phyloP scores from a whole-genome alignment of 1,140 invertebrate genomes.

The Akabosia matsudoensis region DNA sequence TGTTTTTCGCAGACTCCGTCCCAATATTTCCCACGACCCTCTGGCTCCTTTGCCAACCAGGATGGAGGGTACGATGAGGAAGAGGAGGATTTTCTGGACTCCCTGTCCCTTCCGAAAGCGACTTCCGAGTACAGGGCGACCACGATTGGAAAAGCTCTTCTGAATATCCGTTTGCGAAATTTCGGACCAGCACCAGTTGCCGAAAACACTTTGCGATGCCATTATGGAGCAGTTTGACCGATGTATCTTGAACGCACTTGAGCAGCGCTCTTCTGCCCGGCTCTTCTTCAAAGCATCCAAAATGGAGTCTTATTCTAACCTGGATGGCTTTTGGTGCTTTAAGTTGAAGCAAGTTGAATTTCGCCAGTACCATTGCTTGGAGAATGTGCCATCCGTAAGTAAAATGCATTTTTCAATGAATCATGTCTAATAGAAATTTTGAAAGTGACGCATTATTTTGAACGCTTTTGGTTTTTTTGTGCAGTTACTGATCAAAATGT shows the following conservation, averaged over 20 bases:
- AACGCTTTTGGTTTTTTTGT: no score
- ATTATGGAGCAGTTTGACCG: neutral
- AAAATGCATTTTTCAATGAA: conserved; percentile 6
- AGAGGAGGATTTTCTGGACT: no score
- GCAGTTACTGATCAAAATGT: no score
- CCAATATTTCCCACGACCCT: no score
- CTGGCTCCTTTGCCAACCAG: no score
- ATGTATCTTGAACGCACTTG: neutral
- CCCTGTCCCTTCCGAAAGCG: neutral
- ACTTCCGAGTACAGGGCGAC: neutral
- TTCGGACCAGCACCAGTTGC: no score
- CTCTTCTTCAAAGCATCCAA: neutral
- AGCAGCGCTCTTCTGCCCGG: neutral
- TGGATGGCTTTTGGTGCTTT: neutral
- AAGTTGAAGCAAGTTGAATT: neutral
- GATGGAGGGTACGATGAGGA: no score
- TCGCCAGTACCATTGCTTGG: neutral
- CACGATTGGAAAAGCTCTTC: neutral
- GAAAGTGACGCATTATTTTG: no score
- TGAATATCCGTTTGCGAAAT: no score
- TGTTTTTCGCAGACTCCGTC: no score
- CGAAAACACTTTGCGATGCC: conserved; percentile 1
- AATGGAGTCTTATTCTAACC: neutral
- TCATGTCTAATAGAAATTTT: neutral
- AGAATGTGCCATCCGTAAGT: neutral